Conservation (phyloP, 2,113 vertebrate genomes). For the Phaethon lepturus region DNA sequence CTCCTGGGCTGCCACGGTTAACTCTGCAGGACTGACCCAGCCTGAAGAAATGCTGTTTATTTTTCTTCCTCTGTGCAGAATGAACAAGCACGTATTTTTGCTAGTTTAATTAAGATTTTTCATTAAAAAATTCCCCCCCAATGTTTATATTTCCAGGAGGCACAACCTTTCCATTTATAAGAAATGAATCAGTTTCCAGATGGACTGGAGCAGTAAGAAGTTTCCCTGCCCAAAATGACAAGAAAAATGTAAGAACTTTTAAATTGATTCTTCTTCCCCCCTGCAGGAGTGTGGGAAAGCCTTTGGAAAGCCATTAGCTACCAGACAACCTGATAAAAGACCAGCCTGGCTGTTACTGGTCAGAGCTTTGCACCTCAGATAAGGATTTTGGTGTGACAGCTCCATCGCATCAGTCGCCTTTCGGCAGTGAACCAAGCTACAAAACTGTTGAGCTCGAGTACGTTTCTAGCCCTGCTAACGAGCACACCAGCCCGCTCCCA, state of each 20-base stretch:
- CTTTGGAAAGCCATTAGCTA: not conserved
- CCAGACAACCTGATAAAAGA: not conserved
- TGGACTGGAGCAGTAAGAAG: not conserved
- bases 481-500: not conserved
- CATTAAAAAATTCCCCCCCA: not conserved
- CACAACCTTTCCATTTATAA: not conserved
- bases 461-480: not conserved
- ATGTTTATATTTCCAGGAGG: not conserved
- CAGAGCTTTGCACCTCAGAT: not conserved
- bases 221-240: not conserved
- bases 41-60: not conserved
- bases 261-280: not conserved
- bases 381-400: not conserved
- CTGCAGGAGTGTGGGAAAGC: not conserved
- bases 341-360: fast-evolving
- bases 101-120: not conserved
- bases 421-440: not conserved
- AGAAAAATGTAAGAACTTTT: not conserved
- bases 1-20: slow-evolving; percentile 6
- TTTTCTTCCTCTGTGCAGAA: not conserved
- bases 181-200: not conserved
- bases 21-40: not conserved
- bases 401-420: not conserved
- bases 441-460: not conserved
- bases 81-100: not conserved